Evolutionary conservation across 1,140 invertebrate genomes (phyloP).

Genomic region (Brachionus sp.): DNA sequence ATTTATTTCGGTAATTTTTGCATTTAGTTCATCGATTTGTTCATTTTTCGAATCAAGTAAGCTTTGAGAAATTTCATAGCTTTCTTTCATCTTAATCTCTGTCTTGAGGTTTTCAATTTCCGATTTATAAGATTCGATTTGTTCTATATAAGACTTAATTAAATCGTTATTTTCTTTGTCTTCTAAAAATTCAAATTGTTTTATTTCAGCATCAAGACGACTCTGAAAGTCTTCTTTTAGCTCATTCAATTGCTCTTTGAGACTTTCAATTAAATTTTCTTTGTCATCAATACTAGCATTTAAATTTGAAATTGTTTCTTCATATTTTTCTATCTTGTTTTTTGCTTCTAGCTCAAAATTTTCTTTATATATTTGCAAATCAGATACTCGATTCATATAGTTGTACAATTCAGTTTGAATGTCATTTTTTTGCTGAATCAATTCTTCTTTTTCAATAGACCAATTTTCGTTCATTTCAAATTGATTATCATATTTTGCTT

Average conservation of each 20-base stretch:
- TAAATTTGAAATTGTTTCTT: not conserved
- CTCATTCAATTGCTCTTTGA: constrained; percentile 20
- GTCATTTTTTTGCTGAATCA: constrained; percentile 38
- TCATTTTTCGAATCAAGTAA: constrained; percentile 33
- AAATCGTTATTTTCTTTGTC: constrained; percentile 26
- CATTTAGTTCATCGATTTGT: constrained; percentile 10
- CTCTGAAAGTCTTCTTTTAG: constrained; percentile 20
- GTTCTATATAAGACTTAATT: not conserved
- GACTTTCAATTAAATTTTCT: constrained; percentile 3
- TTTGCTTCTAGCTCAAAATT: constrained; percentile 4
- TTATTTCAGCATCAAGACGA: constrained; percentile 41
- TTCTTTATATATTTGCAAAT: constrained; percentile 41
- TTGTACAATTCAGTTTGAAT: constrained; percentile 29
- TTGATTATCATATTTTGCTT: constrained; percentile 9
- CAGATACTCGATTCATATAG: constrained; percentile 34
- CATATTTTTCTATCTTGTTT: constrained; percentile 19
- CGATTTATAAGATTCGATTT: not conserved
- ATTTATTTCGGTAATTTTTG: not conserved
- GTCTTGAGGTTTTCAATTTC: constrained; percentile 2
- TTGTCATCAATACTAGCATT: constrained; percentile 5
- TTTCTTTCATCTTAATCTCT: not conserved
- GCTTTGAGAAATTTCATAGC: not conserved
- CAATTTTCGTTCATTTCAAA: constrained; percentile 32
- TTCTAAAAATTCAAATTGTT: constrained; percentile 15
- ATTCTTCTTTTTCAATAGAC: constrained; percentile 38